Evolutionary conservation across 2,797 vertebrate species (phyloP), one percentile per base, ranked within the genome.

Genomic region (Macroramphosus scolopax): DNA sequence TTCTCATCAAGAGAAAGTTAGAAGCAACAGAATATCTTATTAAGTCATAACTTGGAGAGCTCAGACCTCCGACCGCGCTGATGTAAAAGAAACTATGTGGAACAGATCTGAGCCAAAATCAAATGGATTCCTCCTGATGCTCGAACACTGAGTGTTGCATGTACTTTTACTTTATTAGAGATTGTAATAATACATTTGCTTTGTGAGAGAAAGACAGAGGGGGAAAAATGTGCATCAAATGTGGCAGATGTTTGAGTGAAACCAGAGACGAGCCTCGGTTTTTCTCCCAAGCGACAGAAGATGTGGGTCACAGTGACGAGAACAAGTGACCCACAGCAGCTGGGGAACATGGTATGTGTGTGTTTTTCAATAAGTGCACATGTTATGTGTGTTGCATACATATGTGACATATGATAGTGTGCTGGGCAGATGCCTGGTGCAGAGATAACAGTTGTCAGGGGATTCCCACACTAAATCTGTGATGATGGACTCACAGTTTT

Each of bases 231-330:
- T 67, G 45, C 20, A 24, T 63, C 18, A 40, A 41, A 24, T 26
- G 34, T 57, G 73, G 61, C 83, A 81, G 81, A 84, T 87, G 79
- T 77, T 64, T 17, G 37, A 43, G 39, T 17, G 86, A 63, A 84
- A 88, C 71, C 39, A 17, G 75, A 86, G 52, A 62, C 5, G 1
- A 55, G 30, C 37, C 36, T 36, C 32, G n/a, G n/a, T 11, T 59
- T 65, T 68, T 67, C 69, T 67, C 53, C 53, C 52, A 9, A 35
- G 52, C 13, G 16, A 56, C 59, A 44, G 43, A 63, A 17, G 54
- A 75, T 60, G 36, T 33, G 40, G 61, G 62, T 62, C 70, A 44
- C 53, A 45, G 63, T 68, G 65, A 72, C 60, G 54, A 59, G 59
- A 73, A 60, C 74, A 68, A 77, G 73, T 65, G 63, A 55, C 73